Evolutionary conservation across 2,888 invertebrate genomes (phyloP).

Genomic region (Drosophila paracracens): DNA sequence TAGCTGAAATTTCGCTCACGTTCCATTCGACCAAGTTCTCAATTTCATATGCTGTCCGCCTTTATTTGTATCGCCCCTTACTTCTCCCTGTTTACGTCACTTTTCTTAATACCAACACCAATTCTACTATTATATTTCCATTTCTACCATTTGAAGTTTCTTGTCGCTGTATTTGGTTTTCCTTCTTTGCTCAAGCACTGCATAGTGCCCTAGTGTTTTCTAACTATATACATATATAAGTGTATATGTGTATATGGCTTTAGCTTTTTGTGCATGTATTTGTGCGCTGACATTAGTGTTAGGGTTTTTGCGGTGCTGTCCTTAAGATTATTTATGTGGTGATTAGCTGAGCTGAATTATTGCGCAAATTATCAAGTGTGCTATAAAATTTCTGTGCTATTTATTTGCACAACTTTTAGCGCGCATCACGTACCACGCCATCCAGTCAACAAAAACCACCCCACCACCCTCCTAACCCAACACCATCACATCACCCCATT

Average conservation of each 20-base stretch:
- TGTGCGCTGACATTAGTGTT: constrained; percentile 22
- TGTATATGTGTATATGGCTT: constrained; percentile 15
- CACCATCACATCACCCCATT: neutral
- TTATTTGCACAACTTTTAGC: constrained; percentile 68
- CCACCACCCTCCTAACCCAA: neutral
- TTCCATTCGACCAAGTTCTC: constrained; percentile 67
- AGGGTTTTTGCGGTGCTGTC: constrained; percentile 43
- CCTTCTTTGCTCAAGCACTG: constrained; percentile 39
- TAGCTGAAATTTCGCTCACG: constrained; percentile 76
- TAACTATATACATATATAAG: constrained; percentile 10
- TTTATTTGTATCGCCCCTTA: constrained; percentile 56
- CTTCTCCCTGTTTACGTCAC: constrained; percentile 12
- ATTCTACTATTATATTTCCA: neutral
- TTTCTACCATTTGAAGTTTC: constrained; percentile 8
- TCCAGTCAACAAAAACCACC: neutral
- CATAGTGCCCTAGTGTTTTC: constrained; percentile 28
- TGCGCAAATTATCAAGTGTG: constrained; percentile 82
- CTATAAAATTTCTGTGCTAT: constrained; percentile 78
- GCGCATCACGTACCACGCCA: constrained; percentile 44
- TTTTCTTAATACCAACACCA: constrained; percentile 5
- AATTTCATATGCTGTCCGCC: constrained; percentile 55
- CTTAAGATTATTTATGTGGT: constrained; percentile 83
- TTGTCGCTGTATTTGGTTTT: constrained; percentile 30
- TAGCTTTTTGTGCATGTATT: neutral
- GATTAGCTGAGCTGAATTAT: constrained; percentile 83